A percentile compares a stretch with the other conserved stretches of the same genome.
phyloP scores from a whole-genome alignment of 2,888 invertebrate species.

The Catocala sponsa region DNA sequence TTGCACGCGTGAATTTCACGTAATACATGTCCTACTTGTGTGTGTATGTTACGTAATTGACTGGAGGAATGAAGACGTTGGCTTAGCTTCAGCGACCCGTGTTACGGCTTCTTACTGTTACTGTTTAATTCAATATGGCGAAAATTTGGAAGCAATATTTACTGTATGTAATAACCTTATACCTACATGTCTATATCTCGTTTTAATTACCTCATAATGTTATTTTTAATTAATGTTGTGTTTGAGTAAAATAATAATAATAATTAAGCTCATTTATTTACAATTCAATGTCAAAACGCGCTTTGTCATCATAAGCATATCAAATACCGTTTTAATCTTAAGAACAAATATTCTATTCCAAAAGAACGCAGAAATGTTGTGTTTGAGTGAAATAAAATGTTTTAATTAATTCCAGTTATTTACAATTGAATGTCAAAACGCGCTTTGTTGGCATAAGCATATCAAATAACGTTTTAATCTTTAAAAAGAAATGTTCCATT shows the following conservation, averaged over 20 bases:
- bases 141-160: not conserved
- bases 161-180: too few species aligned
- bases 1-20: slow-evolving; percentile 14
- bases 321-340: slow-evolving; percentile 21
- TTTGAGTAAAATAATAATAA: too few species aligned
- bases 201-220: too few species aligned
- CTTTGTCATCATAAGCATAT: not conserved
- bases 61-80: slow-evolving; percentile 9
- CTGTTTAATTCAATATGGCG: slow-evolving; percentile 4
- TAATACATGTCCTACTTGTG: slow-evolving; percentile 4
- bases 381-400: too few species aligned
- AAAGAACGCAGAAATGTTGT: slow-evolving; percentile 19
- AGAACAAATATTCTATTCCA: slow-evolving; percentile 31
- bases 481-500: slow-evolving; percentile 24
- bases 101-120: not conserved
- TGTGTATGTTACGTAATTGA: slow-evolving; percentile 7
- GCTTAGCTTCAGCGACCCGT: slow-evolving; percentile 7
- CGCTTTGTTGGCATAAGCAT: too few species aligned
- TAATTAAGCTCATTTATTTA: too few species aligned
- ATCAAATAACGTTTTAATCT: slow-evolving; percentile 20
- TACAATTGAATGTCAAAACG: too few species aligned
- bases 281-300: too few species aligned
- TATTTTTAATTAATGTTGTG: too few species aligned
- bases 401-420: too few species aligned
- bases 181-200: too few species aligned